These are phyloP conservation scores for Leucophora obtusa DNA, from an alignment of 2,888 invertebrate genomes.

Conservation along the genomic window DNA sequence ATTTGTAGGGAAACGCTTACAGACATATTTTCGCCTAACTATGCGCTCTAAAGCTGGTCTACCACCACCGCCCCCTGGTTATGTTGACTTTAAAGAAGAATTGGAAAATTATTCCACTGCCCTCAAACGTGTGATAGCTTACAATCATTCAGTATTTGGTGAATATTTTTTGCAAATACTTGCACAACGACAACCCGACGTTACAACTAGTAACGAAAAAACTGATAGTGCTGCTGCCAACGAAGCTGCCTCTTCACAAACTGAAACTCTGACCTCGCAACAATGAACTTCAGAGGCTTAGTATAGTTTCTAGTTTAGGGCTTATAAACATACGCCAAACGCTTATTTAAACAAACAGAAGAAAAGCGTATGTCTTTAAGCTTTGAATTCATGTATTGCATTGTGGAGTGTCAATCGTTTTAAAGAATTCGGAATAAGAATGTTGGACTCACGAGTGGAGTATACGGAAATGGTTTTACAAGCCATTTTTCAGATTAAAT, in stretches of 20 bases:
- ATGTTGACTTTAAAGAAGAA: constrained; percentile 75
- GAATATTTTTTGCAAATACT: constrained; percentile 76
- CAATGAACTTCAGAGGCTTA: constrained; percentile 21
- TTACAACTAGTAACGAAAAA: not conserved
- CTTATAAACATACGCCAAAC: constrained; percentile 1
- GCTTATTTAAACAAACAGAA: constrained; percentile 1
- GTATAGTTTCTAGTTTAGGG: constrained; percentile 19
- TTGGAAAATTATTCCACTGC: constrained; percentile 74
- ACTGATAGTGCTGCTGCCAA: constrained; percentile 19
- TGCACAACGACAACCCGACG: constrained; percentile 65
- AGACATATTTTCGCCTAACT: constrained; percentile 74
- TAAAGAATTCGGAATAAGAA: not conserved
- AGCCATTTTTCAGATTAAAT: not conserved
- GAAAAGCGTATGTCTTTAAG: constrained; percentile 13
- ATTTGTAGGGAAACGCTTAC: constrained; percentile 74
- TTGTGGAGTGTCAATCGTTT: not conserved
- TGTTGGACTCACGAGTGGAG: not conserved
- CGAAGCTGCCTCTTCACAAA: constrained; percentile 20
- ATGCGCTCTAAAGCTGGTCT: constrained; percentile 70
- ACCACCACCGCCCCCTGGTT: constrained; percentile 76
- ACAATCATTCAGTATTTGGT: constrained; percentile 78
- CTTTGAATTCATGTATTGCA: not conserved
- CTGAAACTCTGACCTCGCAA: constrained; percentile 17
- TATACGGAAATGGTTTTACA: not conserved
- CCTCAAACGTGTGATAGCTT: constrained; percentile 75